phyloP scores from a whole-genome alignment of 1,140 invertebrate genomes.

The Dinoponera quadriceps region DNA sequence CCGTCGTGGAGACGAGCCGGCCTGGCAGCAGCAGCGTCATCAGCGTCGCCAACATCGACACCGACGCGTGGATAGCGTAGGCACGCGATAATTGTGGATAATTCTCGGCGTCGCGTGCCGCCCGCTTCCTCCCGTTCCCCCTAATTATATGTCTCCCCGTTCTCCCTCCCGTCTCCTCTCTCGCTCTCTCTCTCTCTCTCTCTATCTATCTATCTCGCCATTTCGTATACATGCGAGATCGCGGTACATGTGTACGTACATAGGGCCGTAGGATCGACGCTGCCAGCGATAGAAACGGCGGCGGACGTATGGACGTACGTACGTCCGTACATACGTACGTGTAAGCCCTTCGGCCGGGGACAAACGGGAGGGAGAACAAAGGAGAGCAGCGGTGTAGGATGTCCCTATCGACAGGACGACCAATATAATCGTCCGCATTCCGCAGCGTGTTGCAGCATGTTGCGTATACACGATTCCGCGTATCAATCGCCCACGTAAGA shows the following conservation, averaged over 20 bases:
- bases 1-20: constrained; percentile 3
- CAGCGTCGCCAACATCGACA: neutral
- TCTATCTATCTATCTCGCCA: neutral
- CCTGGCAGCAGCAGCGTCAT: no score
- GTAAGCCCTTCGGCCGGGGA: constrained; percentile 34
- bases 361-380: constrained; percentile 46
- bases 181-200: neutral
- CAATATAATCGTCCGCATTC: constrained; percentile 55
- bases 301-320: neutral
- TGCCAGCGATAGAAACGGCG: constrained; percentile 46
- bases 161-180: neutral
- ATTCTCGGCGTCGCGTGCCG: constrained; percentile 72
- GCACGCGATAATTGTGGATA: constrained; percentile 73
- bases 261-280: neutral
- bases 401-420: constrained; percentile 42
- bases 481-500: constrained; percentile 40
- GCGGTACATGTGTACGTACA: neutral
- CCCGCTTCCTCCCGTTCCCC: constrained; percentile 62
- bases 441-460: constrained; percentile 2
- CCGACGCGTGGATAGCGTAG: constrained; percentile 60
- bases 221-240: neutral
- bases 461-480: constrained; percentile 31
- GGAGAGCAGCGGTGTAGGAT: constrained; percentile 26
- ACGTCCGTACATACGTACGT: neutral
- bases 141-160: constrained; percentile 75